Evolutionary conservation across 2,113 vertebrate species (phyloP).

Genomic region (Ptilorrhoa leucosticta): DNA sequence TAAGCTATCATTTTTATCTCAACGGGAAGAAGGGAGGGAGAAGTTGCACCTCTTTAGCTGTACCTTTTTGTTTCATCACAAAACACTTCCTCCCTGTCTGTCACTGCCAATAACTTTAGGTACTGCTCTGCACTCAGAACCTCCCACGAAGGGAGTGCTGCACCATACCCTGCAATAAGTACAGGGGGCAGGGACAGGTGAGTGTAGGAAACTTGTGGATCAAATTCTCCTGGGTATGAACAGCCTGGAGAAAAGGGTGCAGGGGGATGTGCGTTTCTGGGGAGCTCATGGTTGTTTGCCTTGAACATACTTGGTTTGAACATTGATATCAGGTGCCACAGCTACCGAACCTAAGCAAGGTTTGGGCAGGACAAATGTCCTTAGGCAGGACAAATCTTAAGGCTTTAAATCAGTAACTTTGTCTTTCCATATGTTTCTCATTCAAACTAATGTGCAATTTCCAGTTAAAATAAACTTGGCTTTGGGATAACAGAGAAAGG

Average conservation of each 20-base stretch:
- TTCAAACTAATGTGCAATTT: neutral
- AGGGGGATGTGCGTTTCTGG: neutral
- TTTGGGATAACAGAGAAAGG: neutral
- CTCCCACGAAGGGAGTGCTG: neutral
- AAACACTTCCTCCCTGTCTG: neutral
- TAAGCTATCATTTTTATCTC: neutral
- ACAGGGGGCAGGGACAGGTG: accelerated
- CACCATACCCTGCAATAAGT: too few species aligned
- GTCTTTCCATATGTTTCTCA: neutral
- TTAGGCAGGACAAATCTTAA: neutral
- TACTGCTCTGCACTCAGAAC: neutral
- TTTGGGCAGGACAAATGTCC: too few species aligned
- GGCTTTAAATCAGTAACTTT: neutral
- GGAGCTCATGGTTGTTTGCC: neutral
- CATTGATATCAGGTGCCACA: neutral
- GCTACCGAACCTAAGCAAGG: neutral
- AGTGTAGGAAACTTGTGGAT: neutral
- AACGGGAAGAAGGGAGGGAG: neutral
- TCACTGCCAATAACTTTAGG: neutral
- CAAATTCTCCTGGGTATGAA: neutral
- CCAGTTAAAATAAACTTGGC: neutral
- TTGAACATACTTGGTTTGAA: neutral
- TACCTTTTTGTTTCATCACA: neutral
- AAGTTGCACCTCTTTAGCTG: neutral
- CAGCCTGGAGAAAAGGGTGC: neutral